Evolutionary conservation across 1,140 invertebrate genomes (phyloP).

Genomic region (Solenopsis invicta): DNA sequence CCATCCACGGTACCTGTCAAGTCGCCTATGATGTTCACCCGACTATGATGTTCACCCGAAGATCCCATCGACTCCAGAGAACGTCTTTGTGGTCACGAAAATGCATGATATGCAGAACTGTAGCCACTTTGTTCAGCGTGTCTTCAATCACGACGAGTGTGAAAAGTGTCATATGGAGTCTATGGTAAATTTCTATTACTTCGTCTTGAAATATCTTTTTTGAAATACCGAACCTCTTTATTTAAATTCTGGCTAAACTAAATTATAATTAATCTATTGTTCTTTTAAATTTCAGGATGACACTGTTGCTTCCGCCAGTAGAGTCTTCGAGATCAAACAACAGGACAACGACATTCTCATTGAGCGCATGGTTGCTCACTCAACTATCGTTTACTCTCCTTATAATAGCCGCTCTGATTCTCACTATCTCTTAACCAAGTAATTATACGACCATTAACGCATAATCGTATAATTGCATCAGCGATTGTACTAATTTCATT

Average conservation of each 20-base stretch:
- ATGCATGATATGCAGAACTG: slow-evolving; percentile 77
- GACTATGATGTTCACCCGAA: slow-evolving; percentile 76
- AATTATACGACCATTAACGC: slow-evolving; percentile 44
- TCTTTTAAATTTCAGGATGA: slow-evolving; percentile 71
- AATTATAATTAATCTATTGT: slow-evolving; percentile 4
- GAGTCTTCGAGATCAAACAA: slow-evolving; percentile 78
- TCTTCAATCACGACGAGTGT: slow-evolving; percentile 68
- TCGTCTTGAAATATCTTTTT: not conserved
- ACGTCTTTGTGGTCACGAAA: slow-evolving; percentile 74
- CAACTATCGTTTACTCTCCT: slow-evolving; percentile 82
- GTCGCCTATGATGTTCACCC: slow-evolving; percentile 78
- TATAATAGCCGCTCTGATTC: slow-evolving; percentile 80
- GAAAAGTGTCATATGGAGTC: slow-evolving; percentile 66
- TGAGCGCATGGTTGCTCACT: slow-evolving; percentile 76
- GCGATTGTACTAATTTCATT: slow-evolving; percentile 17
- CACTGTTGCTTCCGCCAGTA: slow-evolving; percentile 76
- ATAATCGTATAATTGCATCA: not conserved
- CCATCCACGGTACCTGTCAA: slow-evolving; percentile 80
- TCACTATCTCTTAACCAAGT: slow-evolving; percentile 83
- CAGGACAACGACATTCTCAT: slow-evolving; percentile 76
- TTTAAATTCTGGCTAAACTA: not conserved
- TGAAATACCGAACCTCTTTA: not conserved
- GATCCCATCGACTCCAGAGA: not conserved
- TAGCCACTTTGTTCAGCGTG: slow-evolving; percentile 70
- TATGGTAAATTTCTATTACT: slow-evolving; percentile 68